Conservation (phyloP, 92 coral and sea anemone genomes). For the Parazoanthus atlanticus region DNA sequence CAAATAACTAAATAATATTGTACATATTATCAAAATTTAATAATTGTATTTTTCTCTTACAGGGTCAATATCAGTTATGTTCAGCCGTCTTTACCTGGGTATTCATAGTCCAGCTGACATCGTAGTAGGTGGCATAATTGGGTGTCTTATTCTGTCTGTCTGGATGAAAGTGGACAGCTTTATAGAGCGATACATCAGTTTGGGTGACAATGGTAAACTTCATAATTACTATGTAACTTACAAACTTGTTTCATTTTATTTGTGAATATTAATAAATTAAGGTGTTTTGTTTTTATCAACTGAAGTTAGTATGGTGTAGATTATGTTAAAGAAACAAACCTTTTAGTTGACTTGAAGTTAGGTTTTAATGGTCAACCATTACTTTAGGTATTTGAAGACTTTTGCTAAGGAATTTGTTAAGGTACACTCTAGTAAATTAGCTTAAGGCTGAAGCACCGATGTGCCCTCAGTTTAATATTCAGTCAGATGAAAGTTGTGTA, state of each 20-base stretch:
- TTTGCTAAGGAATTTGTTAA: too few relatives aligned
- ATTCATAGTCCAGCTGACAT: constrained; percentile 99
- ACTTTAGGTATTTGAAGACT: too few relatives aligned
- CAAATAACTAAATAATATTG: too few relatives aligned
- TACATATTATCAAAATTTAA: too few relatives aligned
- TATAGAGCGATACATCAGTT: constrained; percentile 80
- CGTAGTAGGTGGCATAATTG: constrained; percentile 92
- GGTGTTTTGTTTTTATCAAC: background rate
- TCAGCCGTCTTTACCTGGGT: constrained; percentile 92
- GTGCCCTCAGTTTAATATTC: too few relatives aligned
- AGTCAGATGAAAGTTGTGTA: too few relatives aligned
- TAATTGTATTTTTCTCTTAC: background rate
- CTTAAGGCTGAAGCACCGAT: too few relatives aligned
- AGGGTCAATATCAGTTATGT: constrained; percentile 97
- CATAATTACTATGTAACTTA: background rate
- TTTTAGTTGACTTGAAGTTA: too few relatives aligned
- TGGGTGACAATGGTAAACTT: constrained; percentile 81
- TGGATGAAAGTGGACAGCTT: constrained; percentile 93
- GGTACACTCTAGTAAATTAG: too few relatives aligned
- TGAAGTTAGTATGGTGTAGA: background rate
- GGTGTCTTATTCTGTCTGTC: constrained; percentile 82
- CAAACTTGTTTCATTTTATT: background rate
- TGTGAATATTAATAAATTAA: too few relatives aligned
- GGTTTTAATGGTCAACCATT: too few relatives aligned
- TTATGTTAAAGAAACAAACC: too few relatives aligned